phyloP scores from a whole-genome alignment of 2,888 invertebrate genomes.

The Drosophila engyochracea region DNA sequence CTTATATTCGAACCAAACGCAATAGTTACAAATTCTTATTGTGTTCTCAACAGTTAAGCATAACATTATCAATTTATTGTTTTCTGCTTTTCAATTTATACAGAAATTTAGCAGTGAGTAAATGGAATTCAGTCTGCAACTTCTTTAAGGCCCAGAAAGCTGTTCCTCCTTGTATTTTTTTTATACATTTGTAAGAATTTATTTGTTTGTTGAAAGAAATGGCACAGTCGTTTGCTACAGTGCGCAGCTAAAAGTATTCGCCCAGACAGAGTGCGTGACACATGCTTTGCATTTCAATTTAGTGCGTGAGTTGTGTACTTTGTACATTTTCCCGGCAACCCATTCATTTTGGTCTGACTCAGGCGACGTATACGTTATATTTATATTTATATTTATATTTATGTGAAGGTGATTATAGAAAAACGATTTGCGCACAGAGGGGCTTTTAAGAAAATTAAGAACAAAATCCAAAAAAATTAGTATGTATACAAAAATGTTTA shows the following conservation, averaged over 20 bases:
- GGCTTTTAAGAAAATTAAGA: too few relatives aligned
- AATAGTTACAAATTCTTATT: neutral
- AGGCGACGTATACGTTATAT: slow-evolving; percentile 38
- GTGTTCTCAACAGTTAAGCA: neutral
- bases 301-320: slow-evolving; percentile 50
- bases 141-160: neutral
- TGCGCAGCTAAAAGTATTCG: slow-evolving; percentile 44
- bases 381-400: slow-evolving; percentile 28
- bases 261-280: slow-evolving; percentile 40
- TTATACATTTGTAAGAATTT: slow-evolving; percentile 62
- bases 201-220: slow-evolving; percentile 44
- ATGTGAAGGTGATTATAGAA: neutral
- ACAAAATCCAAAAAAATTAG: neutral
- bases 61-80: neutral
- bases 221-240: slow-evolving; percentile 21
- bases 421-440: too few relatives aligned
- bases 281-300: slow-evolving; percentile 75
- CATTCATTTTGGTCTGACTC: slow-evolving; percentile 16
- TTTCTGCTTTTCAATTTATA: neutral
- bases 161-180: slow-evolving; percentile 1
- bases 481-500: neutral
- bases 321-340: slow-evolving; percentile 30
- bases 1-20: neutral
- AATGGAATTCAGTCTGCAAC: neutral
- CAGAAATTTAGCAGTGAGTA: neutral